Conservation (phyloP, 2,113 vertebrate genomes). For the Scartelaos histophorus region DNA sequence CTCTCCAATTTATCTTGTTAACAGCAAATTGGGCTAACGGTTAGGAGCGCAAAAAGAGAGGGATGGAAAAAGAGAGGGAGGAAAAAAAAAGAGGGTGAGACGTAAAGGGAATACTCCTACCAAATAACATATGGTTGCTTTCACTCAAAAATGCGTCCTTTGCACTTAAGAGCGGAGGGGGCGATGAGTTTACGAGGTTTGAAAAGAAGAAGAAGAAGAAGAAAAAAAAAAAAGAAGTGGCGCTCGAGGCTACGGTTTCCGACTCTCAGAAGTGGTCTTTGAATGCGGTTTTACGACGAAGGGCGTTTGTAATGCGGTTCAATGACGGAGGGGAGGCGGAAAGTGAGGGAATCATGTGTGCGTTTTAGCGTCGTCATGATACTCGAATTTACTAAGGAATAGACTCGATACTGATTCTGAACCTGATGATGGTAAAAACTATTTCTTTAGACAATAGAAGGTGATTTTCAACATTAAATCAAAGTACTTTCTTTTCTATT, state of each 20-base stretch:
- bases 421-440: no score
- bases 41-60: conserved; percentile 63
- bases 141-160: conserved; percentile 69
- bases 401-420: no score
- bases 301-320: conserved; percentile 72
- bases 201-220: no score
- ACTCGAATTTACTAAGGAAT: no score
- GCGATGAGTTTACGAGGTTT: conserved; percentile 58
- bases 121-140: conserved; percentile 68
- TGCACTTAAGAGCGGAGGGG: conserved; percentile 60
- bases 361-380: no score
- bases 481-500: no score
- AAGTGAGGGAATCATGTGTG: no score
- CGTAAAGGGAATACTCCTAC: conserved; percentile 64
- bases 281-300: conserved; percentile 56
- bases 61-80: conserved; percentile 24
- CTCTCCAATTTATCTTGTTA: conserved; percentile 84
- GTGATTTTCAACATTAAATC: no score
- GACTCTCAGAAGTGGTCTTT: conserved; percentile 58
- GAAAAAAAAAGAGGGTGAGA: conserved; percentile 41
- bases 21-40: conserved; percentile 80
- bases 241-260: conserved; percentile 56
- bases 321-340: conserved; percentile 39
- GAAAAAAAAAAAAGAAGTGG: conserved; percentile 17
- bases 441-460: no score